These are phyloP conservation scores for Vanessa tameamea DNA, from an alignment of 1,140 invertebrate species.

Conservation along the genomic window DNA sequence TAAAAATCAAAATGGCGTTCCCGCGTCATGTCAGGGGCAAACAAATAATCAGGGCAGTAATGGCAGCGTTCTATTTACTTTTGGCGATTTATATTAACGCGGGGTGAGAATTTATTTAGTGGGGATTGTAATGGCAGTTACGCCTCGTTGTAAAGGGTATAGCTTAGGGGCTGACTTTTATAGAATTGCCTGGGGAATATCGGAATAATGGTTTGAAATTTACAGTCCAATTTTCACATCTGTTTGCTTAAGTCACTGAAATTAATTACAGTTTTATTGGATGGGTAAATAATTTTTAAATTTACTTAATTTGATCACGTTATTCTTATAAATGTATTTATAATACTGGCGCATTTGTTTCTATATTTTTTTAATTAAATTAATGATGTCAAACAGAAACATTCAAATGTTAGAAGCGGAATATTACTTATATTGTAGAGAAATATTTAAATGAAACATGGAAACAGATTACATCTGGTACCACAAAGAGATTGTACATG, in stretches of 20 bases:
- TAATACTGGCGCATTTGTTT: no score
- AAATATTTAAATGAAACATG: background rate
- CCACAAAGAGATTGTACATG: background rate
- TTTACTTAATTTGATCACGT: no score
- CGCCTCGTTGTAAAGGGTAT: conserved; percentile 70
- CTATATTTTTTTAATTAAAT: no score
- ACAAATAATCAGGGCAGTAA: conserved; percentile 76
- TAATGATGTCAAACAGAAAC: no score
- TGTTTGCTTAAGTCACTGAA: conserved; percentile 17
- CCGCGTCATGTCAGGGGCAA: conserved; percentile 50
- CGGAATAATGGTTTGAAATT: conserved; percentile 34
- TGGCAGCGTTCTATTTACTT: conserved; percentile 78
- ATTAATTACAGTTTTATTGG: conserved; percentile 12
- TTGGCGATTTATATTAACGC: conserved; percentile 71
- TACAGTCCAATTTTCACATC: conserved; percentile 32
- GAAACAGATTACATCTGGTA: conserved; percentile 1
- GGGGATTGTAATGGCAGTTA: conserved; percentile 69
- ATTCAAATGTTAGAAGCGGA: background rate
- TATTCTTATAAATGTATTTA: no score
- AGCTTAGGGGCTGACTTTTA: conserved; percentile 31
- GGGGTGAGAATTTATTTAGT: conserved; percentile 65
- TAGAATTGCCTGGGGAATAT: conserved; percentile 29
- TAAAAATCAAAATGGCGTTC: conserved; percentile 68
- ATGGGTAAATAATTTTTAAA: no score
- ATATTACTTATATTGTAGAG: background rate